phyloP scores from a whole-genome alignment of 2,113 vertebrate genomes.

The Tragulus kanchil region DNA sequence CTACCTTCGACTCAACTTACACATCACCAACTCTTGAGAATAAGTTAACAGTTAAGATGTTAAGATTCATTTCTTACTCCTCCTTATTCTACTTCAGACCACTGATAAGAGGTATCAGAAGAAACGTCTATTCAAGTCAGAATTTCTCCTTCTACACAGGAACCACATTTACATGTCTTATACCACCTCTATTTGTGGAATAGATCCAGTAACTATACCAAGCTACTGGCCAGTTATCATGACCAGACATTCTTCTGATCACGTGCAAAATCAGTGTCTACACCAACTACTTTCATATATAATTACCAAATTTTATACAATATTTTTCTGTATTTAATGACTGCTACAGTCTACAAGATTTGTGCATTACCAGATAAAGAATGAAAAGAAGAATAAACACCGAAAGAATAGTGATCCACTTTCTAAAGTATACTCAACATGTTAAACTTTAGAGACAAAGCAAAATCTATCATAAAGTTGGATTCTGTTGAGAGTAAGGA shows the following conservation, averaged over 20 bases:
- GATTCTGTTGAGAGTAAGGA: constrained; percentile 50
- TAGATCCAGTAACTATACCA: background rate
- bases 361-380: constrained; percentile 28
- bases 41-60: constrained; percentile 32
- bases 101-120: constrained; percentile 32
- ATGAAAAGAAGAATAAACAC: background rate
- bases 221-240: background rate
- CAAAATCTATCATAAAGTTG: constrained; percentile 57
- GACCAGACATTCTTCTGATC: background rate
- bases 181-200: background rate
- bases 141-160: constrained; percentile 13
- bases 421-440: constrained; percentile 59
- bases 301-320: constrained; percentile 37
- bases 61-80: constrained; percentile 31
- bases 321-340: constrained; percentile 57
- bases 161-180: constrained; percentile 8
- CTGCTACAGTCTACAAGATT: constrained; percentile 2
- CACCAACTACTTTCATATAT: background rate
- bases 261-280: background rate
- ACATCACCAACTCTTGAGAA: constrained; percentile 56
- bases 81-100: constrained; percentile 45
- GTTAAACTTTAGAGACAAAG: constrained; percentile 67
- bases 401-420: constrained; percentile 30
- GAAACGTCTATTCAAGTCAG: constrained; percentile 20
- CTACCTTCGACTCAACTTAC: constrained; percentile 24